phyloP scores from a whole-genome alignment of 1,140 invertebrate species.

The Littorina saxatilis region DNA sequence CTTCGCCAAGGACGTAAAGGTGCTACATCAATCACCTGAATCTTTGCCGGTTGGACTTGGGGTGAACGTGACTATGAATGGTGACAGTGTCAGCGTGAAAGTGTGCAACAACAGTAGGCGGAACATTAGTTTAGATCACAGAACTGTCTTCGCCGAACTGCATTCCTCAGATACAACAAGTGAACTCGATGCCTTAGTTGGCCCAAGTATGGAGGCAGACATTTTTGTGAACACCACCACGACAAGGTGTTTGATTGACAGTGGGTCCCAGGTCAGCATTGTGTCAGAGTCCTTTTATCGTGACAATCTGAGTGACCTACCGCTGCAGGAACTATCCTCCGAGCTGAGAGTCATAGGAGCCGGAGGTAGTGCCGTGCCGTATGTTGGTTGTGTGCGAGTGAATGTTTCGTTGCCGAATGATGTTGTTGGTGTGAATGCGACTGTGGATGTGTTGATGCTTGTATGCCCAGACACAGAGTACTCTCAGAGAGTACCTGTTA shows the following conservation, averaged over 20 bases:
- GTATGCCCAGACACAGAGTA: neutral
- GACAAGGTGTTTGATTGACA: too few relatives aligned
- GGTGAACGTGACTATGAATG: neutral
- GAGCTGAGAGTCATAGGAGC: neutral
- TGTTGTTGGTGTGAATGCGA: neutral
- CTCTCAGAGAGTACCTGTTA: neutral
- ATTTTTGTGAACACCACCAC: too few relatives aligned
- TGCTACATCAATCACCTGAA: neutral
- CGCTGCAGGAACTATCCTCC: neutral
- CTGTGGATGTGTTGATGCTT: neutral
- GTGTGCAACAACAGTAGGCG: too few relatives aligned
- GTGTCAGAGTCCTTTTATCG: neutral
- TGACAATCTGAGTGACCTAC: neutral
- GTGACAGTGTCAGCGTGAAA: neutral
- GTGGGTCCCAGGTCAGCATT: too few relatives aligned
- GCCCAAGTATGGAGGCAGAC: too few relatives aligned
- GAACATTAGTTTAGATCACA: too few relatives aligned
- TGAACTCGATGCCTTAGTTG: too few relatives aligned
- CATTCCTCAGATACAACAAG: too few relatives aligned
- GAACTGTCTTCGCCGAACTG: too few relatives aligned
- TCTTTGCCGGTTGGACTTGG: neutral
- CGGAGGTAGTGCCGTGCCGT: neutral
- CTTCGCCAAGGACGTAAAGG: neutral
- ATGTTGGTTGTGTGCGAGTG: neutral
- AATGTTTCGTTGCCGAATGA: neutral